Evolutionary conservation across 2,797 vertebrate species (phyloP), one percentile per base, ranked within the genome.

Genomic region (Chelon auratus): DNA sequence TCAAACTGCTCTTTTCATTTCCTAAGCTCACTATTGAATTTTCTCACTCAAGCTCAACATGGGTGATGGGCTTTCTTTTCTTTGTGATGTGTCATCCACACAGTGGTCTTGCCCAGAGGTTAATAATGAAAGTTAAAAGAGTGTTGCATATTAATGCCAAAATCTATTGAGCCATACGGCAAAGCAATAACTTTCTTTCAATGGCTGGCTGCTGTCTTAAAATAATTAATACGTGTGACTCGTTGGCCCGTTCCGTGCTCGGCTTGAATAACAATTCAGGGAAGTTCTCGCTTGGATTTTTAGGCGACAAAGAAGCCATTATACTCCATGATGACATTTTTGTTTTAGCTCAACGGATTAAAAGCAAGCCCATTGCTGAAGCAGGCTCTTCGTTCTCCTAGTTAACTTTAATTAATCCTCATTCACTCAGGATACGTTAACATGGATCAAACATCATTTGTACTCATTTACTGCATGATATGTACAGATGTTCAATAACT

Each of bases 1-100:
- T 91, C 87, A 83, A 85, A 80, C 80, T 47, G 62, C 85, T 81
- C 81, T 87, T 90, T 92, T 91, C 89, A 90, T 93, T 91, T 92
- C 86, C 87, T 80, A 85, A 87, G 79, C 84, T 78, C 72, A 59
- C 86, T 86, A 88, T 91, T 90, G 89, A 86, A 82, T 90, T 89
- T 89, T 72, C 79, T 89, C 80, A 82, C 80, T 90, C 82, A 82
- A 81, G 86, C 88, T 82, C 78, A 82, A 86, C 81, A 65, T 50
- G 74, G 80, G 50, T 72, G 85, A 90, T 87, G 82, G 70, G 80
- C 60, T 80, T 81, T 85, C 74, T 78, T 73, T 83, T 72, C 78
- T 83, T 86, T 83, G 82, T 83, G 76, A 71, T 73, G 71, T 80
- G 80, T 82, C 82, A 80, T 82, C 64, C 81, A 77, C 80, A 82